Percentiles rank a stretch among this genome's conserved stretches.
Conservation (phyloP, 2,797 vertebrate genomes). For the Chiloscyllium punctatum region DNA sequence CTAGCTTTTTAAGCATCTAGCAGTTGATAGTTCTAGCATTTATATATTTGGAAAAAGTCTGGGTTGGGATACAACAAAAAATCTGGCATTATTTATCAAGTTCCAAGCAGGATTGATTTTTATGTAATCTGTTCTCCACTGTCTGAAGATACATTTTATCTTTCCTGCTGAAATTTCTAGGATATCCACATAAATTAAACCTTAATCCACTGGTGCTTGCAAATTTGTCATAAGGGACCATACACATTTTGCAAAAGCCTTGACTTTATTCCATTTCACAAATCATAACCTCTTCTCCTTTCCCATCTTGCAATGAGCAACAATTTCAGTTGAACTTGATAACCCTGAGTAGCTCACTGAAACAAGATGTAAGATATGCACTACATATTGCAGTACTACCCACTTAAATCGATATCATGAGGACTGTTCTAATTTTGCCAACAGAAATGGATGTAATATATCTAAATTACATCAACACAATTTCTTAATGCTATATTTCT, state of each 20-base stretch:
- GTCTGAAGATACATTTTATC: conserved; percentile 17
- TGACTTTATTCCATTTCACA: background rate
- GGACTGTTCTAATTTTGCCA: background rate
- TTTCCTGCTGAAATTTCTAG: background rate
- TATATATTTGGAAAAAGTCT: background rate
- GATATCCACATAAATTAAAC: background rate
- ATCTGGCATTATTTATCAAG: background rate
- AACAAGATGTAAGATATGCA: background rate
- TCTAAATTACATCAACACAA: background rate
- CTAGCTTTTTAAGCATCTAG: conserved; percentile 16
- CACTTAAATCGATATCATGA: background rate
- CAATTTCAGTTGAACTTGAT: background rate
- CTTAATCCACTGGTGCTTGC: background rate
- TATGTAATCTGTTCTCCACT: background rate
- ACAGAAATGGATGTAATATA: background rate
- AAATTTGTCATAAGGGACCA: background rate
- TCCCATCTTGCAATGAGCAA: background rate
- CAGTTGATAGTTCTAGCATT: background rate
- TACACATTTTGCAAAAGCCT: background rate
- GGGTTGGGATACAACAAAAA: background rate
- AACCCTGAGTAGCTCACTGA: background rate
- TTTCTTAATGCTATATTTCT: background rate
- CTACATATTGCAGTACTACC: background rate
- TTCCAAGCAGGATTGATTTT: background rate
- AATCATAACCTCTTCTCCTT: background rate